Conservation (phyloP, 35 echinoderm and acorn worm species). For the Nesometra sesokonis region DNA sequence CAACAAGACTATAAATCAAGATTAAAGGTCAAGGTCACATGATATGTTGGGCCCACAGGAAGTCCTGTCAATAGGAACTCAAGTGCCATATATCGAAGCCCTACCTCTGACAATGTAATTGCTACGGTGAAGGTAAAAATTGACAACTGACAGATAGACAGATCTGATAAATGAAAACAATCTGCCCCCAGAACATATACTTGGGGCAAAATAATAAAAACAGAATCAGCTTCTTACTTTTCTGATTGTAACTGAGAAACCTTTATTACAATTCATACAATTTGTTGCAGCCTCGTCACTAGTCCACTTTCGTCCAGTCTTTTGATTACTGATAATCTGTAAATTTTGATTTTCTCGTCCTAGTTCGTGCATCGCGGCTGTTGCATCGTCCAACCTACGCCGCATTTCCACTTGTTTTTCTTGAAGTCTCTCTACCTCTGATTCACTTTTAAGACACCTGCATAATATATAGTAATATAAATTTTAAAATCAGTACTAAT, state of each 20-base stretch:
- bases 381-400: constrained; percentile 74
- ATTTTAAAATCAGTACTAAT: neutral
- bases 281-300: constrained; percentile 67
- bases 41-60: too few species aligned
- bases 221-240: too few species aligned
- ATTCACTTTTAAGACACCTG: constrained; percentile 85
- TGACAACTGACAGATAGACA: too few species aligned
- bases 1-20: too few species aligned
- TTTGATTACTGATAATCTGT: constrained; percentile 73
- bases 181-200: too few species aligned
- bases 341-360: constrained; percentile 92
- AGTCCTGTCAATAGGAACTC: too few species aligned
- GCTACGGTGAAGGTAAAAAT: too few species aligned
- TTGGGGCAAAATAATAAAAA: too few species aligned
- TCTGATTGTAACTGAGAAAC: constrained; percentile 67
- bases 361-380: constrained; percentile 93
- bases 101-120: too few species aligned
- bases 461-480: neutral
- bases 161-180: too few species aligned
- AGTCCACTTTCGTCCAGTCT: constrained; percentile 59
- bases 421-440: constrained; percentile 75
- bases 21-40: too few species aligned
- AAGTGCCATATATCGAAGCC: too few species aligned
- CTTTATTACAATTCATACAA: constrained; percentile 74
- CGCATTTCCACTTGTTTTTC: constrained; percentile 48